Conservation (phyloP, 2,113 vertebrate genomes). For the Marmota monax region DNA sequence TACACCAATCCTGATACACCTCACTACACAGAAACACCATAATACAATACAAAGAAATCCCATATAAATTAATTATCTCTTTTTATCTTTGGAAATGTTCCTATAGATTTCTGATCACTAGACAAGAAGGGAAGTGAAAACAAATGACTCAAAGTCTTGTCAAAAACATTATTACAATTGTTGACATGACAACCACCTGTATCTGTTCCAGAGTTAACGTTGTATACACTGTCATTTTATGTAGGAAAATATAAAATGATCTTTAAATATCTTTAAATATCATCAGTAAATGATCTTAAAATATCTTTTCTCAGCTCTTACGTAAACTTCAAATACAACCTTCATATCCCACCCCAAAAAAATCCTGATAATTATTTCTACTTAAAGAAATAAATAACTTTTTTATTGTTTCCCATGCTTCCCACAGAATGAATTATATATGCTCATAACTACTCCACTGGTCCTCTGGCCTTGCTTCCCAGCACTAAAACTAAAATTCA, state of each 20-base stretch:
- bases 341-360: not conserved
- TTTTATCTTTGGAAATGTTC: not conserved
- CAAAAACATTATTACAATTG: slow-evolving; percentile 54
- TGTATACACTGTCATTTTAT: slow-evolving; percentile 42
- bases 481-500: not conserved
- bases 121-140: not conserved
- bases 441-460: not conserved
- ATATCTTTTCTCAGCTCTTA: not conserved
- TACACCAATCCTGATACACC: not conserved
- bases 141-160: slow-evolving; percentile 28
- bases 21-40: not conserved
- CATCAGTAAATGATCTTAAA: slow-evolving; percentile 3
- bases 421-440: not conserved
- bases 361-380: slow-evolving; percentile 24
- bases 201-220: slow-evolving; percentile 1
- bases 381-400: slow-evolving; percentile 17
- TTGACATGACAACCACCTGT: slow-evolving; percentile 48
- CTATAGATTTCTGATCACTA: slow-evolving; percentile 43
- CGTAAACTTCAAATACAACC: not conserved
- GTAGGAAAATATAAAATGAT: slow-evolving; percentile 41
- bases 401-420: not conserved
- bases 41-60: not conserved
- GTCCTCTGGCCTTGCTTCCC: not conserved
- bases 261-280: too few relatives aligned
- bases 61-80: not conserved